Evolutionary conservation across 2,888 invertebrate species (phyloP).

Genomic region (Drosophila niveifrons): DNA sequence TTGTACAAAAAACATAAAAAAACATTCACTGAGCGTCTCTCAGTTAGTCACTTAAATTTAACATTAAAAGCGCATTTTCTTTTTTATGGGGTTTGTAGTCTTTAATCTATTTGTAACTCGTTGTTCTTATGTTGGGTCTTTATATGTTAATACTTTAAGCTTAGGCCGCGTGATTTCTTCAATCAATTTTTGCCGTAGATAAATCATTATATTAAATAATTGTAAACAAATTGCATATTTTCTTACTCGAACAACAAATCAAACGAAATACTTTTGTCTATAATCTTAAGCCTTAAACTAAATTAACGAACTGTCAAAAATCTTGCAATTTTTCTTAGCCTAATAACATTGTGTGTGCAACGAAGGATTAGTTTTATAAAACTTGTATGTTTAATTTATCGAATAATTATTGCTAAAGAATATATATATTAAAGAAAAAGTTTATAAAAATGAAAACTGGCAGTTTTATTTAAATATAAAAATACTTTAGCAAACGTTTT

Average conservation of each 20-base stretch:
- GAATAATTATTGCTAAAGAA: conserved; percentile 6
- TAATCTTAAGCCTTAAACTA: conserved; percentile 14
- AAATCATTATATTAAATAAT: background rate
- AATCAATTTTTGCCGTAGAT: conserved; percentile 51
- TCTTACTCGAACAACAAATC: conserved; percentile 10
- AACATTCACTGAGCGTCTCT: conserved; percentile 7
- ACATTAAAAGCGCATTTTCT: conserved; percentile 44
- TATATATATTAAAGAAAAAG: conserved; percentile 19
- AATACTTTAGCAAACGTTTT: background rate
- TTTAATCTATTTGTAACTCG: conserved; percentile 20
- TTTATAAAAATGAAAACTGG: conserved; percentile 5
- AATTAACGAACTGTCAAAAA: conserved; percentile 19
- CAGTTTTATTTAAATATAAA: background rate
- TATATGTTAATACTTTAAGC: conserved; percentile 21
- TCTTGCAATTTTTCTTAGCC: conserved; percentile 37
- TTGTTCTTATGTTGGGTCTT: conserved; percentile 12
- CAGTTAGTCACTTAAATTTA: conserved; percentile 25
- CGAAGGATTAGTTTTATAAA: conserved; percentile 37
- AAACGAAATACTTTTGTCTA: conserved; percentile 25
- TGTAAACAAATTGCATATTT: conserved; percentile 22
- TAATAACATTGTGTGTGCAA: conserved; percentile 41
- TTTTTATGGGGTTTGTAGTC: conserved; percentile 49
- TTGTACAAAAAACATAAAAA: conserved; percentile 23
- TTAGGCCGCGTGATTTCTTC: conserved; percentile 45
- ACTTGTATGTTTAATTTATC: conserved; percentile 45